Percentiles rank a stretch among this genome's conserved stretches.
These are phyloP conservation scores for Scartelaos histophorus DNA, from an alignment of 2,113 vertebrate genomes.

Conservation along the genomic window DNA sequence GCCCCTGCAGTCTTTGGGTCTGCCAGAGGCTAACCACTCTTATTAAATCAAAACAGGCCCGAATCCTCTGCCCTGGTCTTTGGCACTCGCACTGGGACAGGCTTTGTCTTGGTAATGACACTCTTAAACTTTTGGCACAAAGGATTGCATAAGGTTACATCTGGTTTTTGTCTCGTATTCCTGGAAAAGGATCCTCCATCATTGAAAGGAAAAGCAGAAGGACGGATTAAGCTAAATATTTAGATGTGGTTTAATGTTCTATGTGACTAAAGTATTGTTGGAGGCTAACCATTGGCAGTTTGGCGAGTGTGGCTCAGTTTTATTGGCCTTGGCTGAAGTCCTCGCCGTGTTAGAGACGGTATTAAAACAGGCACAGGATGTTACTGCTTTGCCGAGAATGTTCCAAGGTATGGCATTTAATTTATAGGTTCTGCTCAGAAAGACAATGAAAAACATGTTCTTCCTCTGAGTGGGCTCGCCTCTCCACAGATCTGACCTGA, in stretches of 20 bases:
- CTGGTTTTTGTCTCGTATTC: background rate
- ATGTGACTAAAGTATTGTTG: background rate
- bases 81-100: background rate
- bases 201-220: background rate
- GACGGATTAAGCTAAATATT: background rate
- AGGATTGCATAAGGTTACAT: conserved; percentile 23
- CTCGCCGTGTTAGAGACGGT: no score
- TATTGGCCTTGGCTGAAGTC: background rate
- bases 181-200: background rate
- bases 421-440: no score
- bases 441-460: no score
- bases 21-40: background rate
- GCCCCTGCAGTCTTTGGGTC: background rate
- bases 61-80: background rate
- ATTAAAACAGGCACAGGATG: no score
- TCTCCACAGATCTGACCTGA: no score
- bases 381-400: no score
- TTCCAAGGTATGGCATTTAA: no score
- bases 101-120: conserved; percentile 31
- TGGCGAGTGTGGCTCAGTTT: background rate
- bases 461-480: no score
- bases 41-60: conserved; percentile 9
- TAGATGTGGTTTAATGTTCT: background rate
- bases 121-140: conserved; percentile 20
- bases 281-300: background rate